These are phyloP conservation scores for Tachina fera DNA, from an alignment of 2,888 invertebrate genomes.

Conservation along the genomic window DNA sequence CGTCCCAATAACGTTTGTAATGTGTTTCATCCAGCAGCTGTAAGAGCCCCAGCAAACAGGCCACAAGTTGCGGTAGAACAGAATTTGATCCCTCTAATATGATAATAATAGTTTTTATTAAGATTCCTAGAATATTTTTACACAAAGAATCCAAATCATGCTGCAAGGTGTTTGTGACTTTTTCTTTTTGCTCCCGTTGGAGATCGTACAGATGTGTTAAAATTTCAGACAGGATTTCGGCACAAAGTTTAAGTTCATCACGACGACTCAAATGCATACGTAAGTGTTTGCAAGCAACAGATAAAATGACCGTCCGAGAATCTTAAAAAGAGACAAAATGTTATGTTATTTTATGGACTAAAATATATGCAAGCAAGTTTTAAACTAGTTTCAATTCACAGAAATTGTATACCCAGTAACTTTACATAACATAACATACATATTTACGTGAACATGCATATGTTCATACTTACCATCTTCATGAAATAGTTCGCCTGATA, in stretches of 20 bases:
- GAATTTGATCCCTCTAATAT: conserved; percentile 90
- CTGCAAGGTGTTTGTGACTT: conserved; percentile 84
- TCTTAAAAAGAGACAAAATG: conserved; percentile 84
- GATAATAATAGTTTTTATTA: conserved; percentile 92
- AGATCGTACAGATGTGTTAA: conserved; percentile 85
- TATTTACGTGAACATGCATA: neutral
- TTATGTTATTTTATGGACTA: neutral
- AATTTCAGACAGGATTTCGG: conserved; percentile 94
- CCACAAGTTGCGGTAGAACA: conserved; percentile 90
- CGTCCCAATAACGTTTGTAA: conserved; percentile 93
- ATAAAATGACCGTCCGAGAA: conserved; percentile 91
- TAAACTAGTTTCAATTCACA: too few species aligned
- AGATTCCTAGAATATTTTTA: conserved; percentile 90
- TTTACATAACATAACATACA: neutral
- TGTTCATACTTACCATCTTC: conserved; percentile 85
- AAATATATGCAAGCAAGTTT: too few species aligned
- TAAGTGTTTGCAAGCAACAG: conserved; percentile 93
- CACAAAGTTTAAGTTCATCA: conserved; percentile 92
- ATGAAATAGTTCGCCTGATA: conserved; percentile 89
- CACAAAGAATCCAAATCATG: conserved; percentile 93
- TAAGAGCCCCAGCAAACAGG: conserved; percentile 92
- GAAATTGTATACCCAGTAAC: too few species aligned
- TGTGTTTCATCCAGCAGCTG: conserved; percentile 94
- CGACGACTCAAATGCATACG: conserved; percentile 91
- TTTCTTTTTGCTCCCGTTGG: conserved; percentile 84